Evolutionary conservation across 1,140 invertebrate genomes (phyloP).

Genomic region (Saccostrea cuccullata): DNA sequence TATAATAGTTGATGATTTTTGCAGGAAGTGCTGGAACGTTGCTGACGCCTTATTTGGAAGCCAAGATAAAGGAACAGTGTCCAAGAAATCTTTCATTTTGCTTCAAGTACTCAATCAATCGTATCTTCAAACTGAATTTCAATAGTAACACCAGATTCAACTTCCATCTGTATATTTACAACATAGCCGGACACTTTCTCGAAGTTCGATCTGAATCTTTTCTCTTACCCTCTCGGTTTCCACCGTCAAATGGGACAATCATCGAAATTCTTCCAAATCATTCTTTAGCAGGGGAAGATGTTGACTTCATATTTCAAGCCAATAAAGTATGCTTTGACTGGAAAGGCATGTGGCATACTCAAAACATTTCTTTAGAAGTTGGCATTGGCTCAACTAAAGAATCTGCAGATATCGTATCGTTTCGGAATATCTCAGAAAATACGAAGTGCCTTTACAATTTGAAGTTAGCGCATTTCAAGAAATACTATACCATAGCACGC

Average conservation of each 20-base stretch:
- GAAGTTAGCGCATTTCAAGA: not conserved
- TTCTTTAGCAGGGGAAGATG: slow-evolving; percentile 29
- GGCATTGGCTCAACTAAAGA: slow-evolving; percentile 55
- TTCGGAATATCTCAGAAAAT: slow-evolving; percentile 16
- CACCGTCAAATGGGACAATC: slow-evolving; percentile 53
- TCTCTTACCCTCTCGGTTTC: slow-evolving; percentile 52
- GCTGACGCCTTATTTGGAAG: not conserved
- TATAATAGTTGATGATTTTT: not conserved
- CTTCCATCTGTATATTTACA: slow-evolving; percentile 53
- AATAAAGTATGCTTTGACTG: slow-evolving; percentile 54
- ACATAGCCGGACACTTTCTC: slow-evolving; percentile 58
- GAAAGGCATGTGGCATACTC: slow-evolving; percentile 59
- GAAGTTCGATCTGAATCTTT: slow-evolving; percentile 45
- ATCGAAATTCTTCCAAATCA: slow-evolving; percentile 48
- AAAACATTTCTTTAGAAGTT: slow-evolving; percentile 49
- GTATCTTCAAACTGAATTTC: slow-evolving; percentile 47
- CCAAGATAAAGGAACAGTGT: not conserved
- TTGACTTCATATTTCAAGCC: slow-evolving; percentile 51
- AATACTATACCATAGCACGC: not conserved
- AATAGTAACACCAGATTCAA: slow-evolving; percentile 36
- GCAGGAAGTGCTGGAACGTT: not conserved
- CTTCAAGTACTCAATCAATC: slow-evolving; percentile 47
- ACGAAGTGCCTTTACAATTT: not conserved
- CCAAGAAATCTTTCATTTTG: slow-evolving; percentile 34
- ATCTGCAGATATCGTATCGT: slow-evolving; percentile 44